Conservation (phyloP, 2,113 vertebrate genomes). For the Psettodes erumei region DNA sequence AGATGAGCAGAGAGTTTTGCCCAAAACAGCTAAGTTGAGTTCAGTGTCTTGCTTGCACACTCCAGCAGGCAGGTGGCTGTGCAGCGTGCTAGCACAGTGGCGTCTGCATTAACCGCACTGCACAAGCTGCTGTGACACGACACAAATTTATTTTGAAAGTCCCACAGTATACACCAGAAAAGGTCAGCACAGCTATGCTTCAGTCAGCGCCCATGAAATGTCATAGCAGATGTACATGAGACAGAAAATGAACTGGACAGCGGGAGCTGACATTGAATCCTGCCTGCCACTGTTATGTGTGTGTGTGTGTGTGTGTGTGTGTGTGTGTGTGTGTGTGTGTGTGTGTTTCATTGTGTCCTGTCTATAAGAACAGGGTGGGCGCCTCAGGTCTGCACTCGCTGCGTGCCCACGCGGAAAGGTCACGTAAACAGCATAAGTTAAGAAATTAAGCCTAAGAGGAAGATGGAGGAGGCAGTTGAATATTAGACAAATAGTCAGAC, state of each 20-base stretch:
- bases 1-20: neutral
- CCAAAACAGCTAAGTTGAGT: neutral
- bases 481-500: slow-evolving; percentile 29
- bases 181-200: slow-evolving; percentile 25
- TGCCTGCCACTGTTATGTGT: neutral
- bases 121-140: neutral
- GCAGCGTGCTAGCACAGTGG: too few relatives aligned
- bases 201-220: slow-evolving; percentile 34
- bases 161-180: neutral
- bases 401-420: slow-evolving; percentile 46
- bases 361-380: neutral
- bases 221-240: slow-evolving; percentile 12
- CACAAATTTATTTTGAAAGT: neutral
- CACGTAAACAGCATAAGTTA: slow-evolving; percentile 42
- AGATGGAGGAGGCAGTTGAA: slow-evolving; percentile 24
- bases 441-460: slow-evolving; percentile 46
- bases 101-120: too few relatives aligned
- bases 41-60: neutral
- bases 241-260: neutral
- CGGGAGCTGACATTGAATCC: neutral
- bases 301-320: slow-evolving; percentile 29
- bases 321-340: slow-evolving; percentile 25
- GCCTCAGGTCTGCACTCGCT: neutral
- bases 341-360: slow-evolving; percentile 1
- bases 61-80: neutral